Evolutionary conservation across 2,888 invertebrate species (phyloP).

Genomic region (Acrobasis consociella): DNA sequence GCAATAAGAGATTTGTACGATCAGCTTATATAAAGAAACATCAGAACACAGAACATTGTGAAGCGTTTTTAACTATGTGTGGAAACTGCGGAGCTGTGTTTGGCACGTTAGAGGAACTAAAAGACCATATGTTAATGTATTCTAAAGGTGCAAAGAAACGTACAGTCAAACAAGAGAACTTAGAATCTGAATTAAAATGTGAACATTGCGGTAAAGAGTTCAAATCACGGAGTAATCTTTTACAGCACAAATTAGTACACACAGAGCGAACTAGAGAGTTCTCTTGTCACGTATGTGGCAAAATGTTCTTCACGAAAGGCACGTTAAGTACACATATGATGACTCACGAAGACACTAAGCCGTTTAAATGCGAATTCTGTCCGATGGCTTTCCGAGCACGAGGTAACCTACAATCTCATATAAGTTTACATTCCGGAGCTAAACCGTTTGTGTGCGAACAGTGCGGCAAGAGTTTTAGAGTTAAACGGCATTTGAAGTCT

Average conservation of each 20-base stretch:
- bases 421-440: conserved; percentile 65
- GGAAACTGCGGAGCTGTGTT: conserved; percentile 62
- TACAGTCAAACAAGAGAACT: conserved; percentile 42
- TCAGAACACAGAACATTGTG: conserved; percentile 45
- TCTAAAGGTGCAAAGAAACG: conserved; percentile 50
- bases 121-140: conserved; percentile 62
- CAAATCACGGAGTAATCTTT: conserved; percentile 64
- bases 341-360: conserved; percentile 68
- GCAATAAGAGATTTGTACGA: conserved; percentile 56
- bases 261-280: conserved; percentile 72
- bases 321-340: conserved; percentile 69
- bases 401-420: conserved; percentile 69
- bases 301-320: conserved; percentile 77
- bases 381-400: conserved; percentile 68
- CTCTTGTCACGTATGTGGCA: conserved; percentile 73
- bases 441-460: conserved; percentile 77
- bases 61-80: conserved; percentile 48
- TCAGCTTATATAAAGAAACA: conserved; percentile 58
- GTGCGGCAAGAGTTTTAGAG: conserved; percentile 72
- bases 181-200: conserved; percentile 58
- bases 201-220: conserved; percentile 66
- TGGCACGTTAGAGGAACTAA: conserved; percentile 54
- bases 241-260: conserved; percentile 68
- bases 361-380: conserved; percentile 72
- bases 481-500: conserved; percentile 72